Base-by-base conservation (phyloP, 2,888 invertebrate genomes). In the Globia sparganii region DNA sequence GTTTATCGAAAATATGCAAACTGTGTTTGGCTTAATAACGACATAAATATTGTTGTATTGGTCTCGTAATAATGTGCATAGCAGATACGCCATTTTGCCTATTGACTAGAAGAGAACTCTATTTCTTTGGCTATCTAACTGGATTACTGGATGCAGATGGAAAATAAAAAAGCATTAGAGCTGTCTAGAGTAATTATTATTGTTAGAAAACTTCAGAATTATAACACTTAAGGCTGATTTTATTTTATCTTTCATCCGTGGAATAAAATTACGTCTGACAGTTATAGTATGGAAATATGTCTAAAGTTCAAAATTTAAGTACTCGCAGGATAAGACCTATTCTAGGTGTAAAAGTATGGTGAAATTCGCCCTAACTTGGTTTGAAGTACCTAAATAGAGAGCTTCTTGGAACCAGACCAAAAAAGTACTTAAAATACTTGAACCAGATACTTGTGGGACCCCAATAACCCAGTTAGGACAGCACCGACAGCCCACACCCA, bases 401-500 rank as follows among this genome's bases (percentile, higher is more conserved):
- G 46, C 34, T 59, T 61, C 37, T 49, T 53, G 4, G 0, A 78
- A 53, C 43, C 21, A 58, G 64, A 58, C 4, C 25, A 65, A 76
- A 64, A 37, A 25, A 6, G 34, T 53, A 67, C 25, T 59, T 18
- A 62, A 66, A 66, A 68, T 59, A 67, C 65, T 75, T 72, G 58
- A 75, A 61, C 58, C 64, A 81, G 58, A 73, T 81, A 25, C 72
- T 77, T 84, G 75, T 67, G 80, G 88, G 71, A 87, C 88, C 88
- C 88, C 72, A 88, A 81, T 83, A 87, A 84, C 88, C 88, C 64
- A 89, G 86, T 85, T 88, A 87, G 83, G 77, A 78, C 83, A 80
- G 92, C 66, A 82, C 59, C 92, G 94, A 94, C 96, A 94, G 91
- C 92, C 92, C 92, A 94, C 96, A 94, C 96, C 95, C 93, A 94